These are phyloP conservation scores for Heliconius erato DNA, from an alignment of 2,888 invertebrate species.

Conservation along the genomic window DNA sequence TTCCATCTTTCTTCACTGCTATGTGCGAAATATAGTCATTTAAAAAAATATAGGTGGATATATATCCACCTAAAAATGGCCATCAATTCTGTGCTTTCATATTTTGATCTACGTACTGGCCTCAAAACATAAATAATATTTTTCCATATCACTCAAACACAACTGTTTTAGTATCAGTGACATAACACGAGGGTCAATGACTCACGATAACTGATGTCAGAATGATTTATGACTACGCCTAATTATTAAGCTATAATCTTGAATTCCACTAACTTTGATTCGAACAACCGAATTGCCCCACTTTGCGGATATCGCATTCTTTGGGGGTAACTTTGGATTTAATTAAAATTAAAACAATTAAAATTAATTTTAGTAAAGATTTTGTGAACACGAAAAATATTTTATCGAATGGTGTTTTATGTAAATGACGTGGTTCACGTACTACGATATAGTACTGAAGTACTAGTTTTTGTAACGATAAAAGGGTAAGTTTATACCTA, in stretches of 20 bases:
- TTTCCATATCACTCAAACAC: not conserved
- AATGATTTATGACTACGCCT: conserved; percentile 63
- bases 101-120: not conserved
- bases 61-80: too few species aligned
- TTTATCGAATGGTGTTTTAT: not conserved
- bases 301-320: conserved; percentile 15
- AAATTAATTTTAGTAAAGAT: not conserved
- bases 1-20: too few species aligned
- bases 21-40: too few species aligned
- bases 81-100: not conserved
- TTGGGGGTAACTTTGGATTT: not conserved
- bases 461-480: too few species aligned
- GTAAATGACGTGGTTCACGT: not conserved
- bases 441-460: too few species aligned
- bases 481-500: too few species aligned
- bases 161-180: conserved; percentile 51
- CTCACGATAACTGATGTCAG: conserved; percentile 50
- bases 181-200: conserved; percentile 62
- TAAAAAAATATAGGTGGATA: too few species aligned
- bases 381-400: not conserved
- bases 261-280: conserved; percentile 54
- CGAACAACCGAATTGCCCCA: conserved; percentile 26
- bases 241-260: conserved; percentile 66
- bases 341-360: conserved; percentile 1
- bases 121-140: conserved; percentile 1